These are phyloP conservation scores for Melanotaenia boesemani DNA, from an alignment of 2,797 vertebrate species.

Conservation along the genomic window DNA sequence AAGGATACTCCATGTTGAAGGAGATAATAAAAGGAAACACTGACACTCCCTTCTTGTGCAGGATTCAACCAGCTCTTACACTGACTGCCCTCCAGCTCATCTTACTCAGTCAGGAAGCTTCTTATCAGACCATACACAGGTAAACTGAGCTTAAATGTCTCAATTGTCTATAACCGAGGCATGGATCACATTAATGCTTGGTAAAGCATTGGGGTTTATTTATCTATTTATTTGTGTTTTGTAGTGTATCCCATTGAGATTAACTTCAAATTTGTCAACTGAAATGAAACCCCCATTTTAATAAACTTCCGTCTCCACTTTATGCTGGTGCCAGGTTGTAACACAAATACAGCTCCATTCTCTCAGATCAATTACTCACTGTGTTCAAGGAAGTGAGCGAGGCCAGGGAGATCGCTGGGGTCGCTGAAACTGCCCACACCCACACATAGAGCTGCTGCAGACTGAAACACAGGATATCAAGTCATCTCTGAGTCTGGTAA, in stretches of 20 bases:
- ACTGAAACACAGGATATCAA: slow-evolving; percentile 78
- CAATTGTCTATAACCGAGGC: not conserved
- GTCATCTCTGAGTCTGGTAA: slow-evolving; percentile 9
- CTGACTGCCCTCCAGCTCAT: not conserved
- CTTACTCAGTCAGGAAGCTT: not conserved
- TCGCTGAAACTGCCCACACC: slow-evolving; percentile 97
- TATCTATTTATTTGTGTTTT: not conserved
- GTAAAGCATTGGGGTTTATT: not conserved
- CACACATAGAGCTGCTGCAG: slow-evolving; percentile 94
- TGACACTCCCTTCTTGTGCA: not conserved
- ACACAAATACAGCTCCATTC: slow-evolving; percentile 6
- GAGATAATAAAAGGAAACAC: slow-evolving; percentile 7
- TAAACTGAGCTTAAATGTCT: not conserved
- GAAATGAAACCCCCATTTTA: not conserved
- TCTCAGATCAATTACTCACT: slow-evolving; percentile 84
- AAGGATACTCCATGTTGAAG: not conserved
- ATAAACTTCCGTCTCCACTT: not conserved
- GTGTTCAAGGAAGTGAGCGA: slow-evolving; percentile 98
- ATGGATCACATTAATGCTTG: not conserved
- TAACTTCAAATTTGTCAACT: not conserved
- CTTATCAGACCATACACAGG: not conserved
- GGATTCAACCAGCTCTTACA: not conserved
- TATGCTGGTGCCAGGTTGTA: not conserved
- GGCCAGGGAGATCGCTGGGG: slow-evolving; percentile 93
- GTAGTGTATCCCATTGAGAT: not conserved